phyloP scores from a whole-genome alignment of 2,113 vertebrate genomes.

The Equus quagga region DNA sequence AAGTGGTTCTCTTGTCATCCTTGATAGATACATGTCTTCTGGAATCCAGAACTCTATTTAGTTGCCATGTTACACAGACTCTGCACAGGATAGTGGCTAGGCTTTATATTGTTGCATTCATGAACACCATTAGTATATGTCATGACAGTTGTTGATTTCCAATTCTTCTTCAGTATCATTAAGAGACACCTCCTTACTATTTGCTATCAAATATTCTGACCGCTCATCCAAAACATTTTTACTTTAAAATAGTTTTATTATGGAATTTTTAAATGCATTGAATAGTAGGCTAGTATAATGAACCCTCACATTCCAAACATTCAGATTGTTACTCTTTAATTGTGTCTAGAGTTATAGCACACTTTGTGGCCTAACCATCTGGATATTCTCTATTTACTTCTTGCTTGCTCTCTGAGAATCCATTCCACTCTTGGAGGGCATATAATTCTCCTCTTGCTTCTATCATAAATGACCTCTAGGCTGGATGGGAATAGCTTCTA shows the following conservation, averaged over 20 bases:
- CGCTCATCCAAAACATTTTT: not conserved
- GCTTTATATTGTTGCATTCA: not conserved
- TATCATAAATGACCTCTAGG: not conserved
- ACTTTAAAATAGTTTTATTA: not conserved
- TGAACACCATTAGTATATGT: not conserved
- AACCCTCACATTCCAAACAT: not conserved
- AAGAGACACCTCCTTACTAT: not conserved
- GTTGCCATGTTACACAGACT: not conserved
- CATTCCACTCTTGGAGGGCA: not conserved
- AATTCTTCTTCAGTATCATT: not conserved
- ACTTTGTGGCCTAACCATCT: not conserved
- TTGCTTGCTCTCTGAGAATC: not conserved
- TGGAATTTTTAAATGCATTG: not conserved
- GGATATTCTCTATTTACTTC: not conserved
- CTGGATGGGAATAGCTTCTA: not conserved
- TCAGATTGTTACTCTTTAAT: not conserved
- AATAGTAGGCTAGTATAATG: not conserved
- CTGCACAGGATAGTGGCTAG: not conserved
- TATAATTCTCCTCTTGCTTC: not conserved
- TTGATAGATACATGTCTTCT: not conserved
- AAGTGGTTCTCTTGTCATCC: not conserved
- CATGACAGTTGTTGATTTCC: not conserved
- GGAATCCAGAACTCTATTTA: not conserved
- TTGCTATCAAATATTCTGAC: not conserved
- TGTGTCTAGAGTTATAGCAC: not conserved